Conservation (phyloP, 2,888 invertebrate genomes). For the Limnephilus rhombicus region DNA sequence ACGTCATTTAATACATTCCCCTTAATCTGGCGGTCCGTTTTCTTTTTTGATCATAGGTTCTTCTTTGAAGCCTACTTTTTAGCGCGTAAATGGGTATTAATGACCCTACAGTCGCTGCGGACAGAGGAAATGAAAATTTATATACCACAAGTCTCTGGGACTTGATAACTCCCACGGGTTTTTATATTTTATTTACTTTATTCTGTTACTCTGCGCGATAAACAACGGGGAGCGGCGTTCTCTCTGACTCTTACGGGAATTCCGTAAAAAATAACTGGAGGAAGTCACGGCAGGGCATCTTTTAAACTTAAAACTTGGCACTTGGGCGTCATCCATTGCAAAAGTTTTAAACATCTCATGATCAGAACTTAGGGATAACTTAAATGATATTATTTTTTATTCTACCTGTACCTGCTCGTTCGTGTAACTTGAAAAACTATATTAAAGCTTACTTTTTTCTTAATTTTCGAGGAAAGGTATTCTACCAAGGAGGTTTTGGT, state of each 20-base stretch:
- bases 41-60: constrained; percentile 62
- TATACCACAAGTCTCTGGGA: constrained; percentile 62
- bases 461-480: neutral
- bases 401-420: too few relatives aligned
- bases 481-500: too few relatives aligned
- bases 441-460: neutral
- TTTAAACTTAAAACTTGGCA: neutral
- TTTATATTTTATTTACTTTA: constrained; percentile 58
- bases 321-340: neutral
- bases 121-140: constrained; percentile 65
- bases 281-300: neutral
- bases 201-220: constrained; percentile 50
- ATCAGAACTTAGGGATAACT: neutral
- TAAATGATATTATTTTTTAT: neutral
- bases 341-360: neutral
- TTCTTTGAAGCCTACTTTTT: constrained; percentile 61
- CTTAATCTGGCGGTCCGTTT: constrained; percentile 56
- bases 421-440: neutral
- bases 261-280: constrained; percentile 2
- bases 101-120: constrained; percentile 54
- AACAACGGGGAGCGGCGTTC: constrained; percentile 33
- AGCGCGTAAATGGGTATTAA: constrained; percentile 65
- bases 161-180: constrained; percentile 62
- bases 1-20: constrained; percentile 60
- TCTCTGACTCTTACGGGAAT: constrained; percentile 35